Percentiles rank a stretch among this genome's conserved stretches.
Conservation (phyloP, 1,140 invertebrate species). For the Notospermus geniculatus region DNA sequence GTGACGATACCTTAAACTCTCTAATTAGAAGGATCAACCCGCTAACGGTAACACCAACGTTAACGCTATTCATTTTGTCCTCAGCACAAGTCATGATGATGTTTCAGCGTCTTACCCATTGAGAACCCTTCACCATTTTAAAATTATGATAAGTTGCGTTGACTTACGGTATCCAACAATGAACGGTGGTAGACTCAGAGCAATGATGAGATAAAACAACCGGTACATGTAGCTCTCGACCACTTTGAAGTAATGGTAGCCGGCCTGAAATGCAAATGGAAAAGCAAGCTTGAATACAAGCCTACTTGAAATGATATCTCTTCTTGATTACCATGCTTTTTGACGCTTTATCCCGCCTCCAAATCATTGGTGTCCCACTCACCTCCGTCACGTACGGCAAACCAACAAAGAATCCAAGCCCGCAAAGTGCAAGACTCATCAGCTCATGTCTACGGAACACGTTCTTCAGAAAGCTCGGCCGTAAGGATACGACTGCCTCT, state of each 20-base stretch:
- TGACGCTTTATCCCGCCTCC: too few species aligned
- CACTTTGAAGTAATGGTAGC: constrained; percentile 39
- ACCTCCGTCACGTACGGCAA: constrained; percentile 3
- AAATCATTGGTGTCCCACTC: not conserved
- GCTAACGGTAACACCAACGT: too few species aligned
- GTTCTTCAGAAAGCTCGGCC: not conserved
- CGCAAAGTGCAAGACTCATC: constrained; percentile 2
- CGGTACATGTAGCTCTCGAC: constrained; percentile 43
- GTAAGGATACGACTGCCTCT: not conserved
- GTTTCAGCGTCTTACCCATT: too few species aligned
- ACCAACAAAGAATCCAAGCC: constrained; percentile 2
- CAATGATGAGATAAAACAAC: constrained; percentile 37
- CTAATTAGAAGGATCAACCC: too few species aligned
- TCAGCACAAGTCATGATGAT: too few species aligned
- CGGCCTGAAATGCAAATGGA: constrained; percentile 30
- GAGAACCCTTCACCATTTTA: too few species aligned
- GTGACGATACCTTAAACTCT: too few species aligned
- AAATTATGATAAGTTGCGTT: too few species aligned
- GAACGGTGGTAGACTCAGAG: constrained; percentile 41
- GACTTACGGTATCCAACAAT: constrained; percentile 46
- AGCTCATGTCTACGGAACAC: constrained; percentile 3
- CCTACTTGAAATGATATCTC: not conserved
- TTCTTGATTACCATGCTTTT: not conserved
- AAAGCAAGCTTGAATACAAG: not conserved
- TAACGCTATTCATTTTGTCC: too few species aligned